Evolutionary conservation across 2,888 invertebrate genomes (phyloP).

Genomic region (Plebejus anna): DNA sequence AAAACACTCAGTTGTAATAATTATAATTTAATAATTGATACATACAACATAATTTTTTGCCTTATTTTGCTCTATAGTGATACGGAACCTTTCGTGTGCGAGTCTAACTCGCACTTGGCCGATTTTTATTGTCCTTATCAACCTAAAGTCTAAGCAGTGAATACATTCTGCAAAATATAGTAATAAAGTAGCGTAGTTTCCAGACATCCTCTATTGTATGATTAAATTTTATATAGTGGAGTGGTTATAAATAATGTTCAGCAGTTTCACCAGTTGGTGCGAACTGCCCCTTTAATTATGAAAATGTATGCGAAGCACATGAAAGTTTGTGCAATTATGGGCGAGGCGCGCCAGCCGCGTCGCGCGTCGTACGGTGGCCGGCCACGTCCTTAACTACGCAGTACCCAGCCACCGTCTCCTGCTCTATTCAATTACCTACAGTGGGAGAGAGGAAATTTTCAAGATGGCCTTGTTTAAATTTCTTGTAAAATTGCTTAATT

Average conservation of each 20-base stretch:
- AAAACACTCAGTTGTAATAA: too few species aligned
- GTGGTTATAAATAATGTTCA: conserved; percentile 62
- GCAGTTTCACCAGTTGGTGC: conserved; percentile 62
- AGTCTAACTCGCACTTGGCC: too few species aligned
- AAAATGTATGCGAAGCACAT: conserved; percentile 78
- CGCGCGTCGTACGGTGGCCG: conserved; percentile 58
- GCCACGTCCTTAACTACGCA: conserved; percentile 63
- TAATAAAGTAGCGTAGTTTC: not conserved
- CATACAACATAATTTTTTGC: too few species aligned
- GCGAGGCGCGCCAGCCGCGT: conserved; percentile 55
- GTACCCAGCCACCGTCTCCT: conserved; percentile 58
- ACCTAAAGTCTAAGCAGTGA: not conserved
- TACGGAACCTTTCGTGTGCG: too few species aligned
- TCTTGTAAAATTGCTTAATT: conserved; percentile 38
- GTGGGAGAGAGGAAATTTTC: conserved; percentile 54
- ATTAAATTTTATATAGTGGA: conserved; percentile 52
- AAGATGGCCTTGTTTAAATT: conserved; percentile 55
- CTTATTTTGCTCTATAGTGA: too few species aligned
- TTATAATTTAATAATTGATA: too few species aligned
- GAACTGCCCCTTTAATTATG: conserved; percentile 75
- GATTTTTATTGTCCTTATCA: not conserved
- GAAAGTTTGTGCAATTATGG: conserved; percentile 77
- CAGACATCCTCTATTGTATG: conserved; percentile 15
- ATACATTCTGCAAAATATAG: not conserved
- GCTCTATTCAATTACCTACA: conserved; percentile 70